phyloP scores from a whole-genome alignment of 2,113 vertebrate species.

The Bettongia penicillata region DNA sequence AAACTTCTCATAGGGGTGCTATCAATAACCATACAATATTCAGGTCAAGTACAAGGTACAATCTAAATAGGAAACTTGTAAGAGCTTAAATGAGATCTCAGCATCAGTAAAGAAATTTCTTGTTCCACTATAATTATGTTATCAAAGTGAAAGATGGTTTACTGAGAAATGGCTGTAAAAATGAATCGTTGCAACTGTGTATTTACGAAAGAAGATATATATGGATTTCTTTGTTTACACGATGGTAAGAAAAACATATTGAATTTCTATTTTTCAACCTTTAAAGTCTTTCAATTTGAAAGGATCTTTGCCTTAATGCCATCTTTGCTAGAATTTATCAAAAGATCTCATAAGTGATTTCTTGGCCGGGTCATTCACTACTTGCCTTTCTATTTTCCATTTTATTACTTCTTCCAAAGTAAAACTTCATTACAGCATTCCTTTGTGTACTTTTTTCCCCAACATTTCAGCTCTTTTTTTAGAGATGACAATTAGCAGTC shows the following conservation, averaged over 20 bases:
- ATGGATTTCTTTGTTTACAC: slow-evolving; percentile 69
- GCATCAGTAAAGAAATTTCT: slow-evolving; percentile 73
- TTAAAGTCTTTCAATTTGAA: slow-evolving; percentile 71
- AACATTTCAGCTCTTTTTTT: slow-evolving; percentile 13
- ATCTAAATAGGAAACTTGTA: slow-evolving; percentile 67
- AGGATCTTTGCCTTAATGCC: slow-evolving; percentile 68
- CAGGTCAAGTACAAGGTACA: slow-evolving; percentile 68
- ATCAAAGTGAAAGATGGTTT: slow-evolving; percentile 80
- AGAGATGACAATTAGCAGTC: background rate
- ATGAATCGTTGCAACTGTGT: slow-evolving; percentile 72
- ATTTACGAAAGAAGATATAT: slow-evolving; percentile 74
- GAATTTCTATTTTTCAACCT: slow-evolving; percentile 72
- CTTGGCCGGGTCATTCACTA: slow-evolving; percentile 64
- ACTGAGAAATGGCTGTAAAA: slow-evolving; percentile 73
- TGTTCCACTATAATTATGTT: slow-evolving; percentile 79
- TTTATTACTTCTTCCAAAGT: background rate
- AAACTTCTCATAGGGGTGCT: slow-evolving; percentile 41
- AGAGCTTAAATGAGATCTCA: slow-evolving; percentile 74
- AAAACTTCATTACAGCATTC: background rate
- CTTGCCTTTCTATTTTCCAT: slow-evolving; percentile 18
- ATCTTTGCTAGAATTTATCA: slow-evolving; percentile 70
- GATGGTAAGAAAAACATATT: slow-evolving; percentile 62
- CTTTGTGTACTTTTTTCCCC: background rate
- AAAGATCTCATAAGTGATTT: slow-evolving; percentile 47
- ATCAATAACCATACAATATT: slow-evolving; percentile 54